A percentile compares a stretch with the other conserved stretches of the same genome.
Conservation (phyloP, 2,113 vertebrate genomes). For the Xenus cinereus region DNA sequence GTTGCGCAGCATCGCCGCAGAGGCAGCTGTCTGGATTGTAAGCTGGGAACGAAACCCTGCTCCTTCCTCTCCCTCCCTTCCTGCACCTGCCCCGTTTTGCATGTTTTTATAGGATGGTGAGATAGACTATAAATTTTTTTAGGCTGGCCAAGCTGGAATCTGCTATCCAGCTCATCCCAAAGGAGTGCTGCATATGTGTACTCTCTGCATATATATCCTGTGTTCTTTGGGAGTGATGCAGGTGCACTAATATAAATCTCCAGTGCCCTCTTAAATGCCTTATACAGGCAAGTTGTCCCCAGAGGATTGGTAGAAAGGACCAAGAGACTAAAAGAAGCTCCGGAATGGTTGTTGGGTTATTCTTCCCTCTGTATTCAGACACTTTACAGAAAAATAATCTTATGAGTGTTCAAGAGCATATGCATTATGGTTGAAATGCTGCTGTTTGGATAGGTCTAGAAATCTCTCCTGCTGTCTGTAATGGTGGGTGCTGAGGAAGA, state of each 20-base stretch:
- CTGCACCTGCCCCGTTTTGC: not conserved
- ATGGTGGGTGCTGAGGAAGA: not conserved
- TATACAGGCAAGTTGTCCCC: not conserved
- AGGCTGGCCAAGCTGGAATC: not conserved
- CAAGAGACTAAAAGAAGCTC: not conserved
- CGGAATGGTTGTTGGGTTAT: not conserved
- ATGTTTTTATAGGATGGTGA: not conserved
- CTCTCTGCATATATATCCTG: not conserved
- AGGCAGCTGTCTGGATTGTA: not conserved
- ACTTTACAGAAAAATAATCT: not conserved
- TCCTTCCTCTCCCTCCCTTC: not conserved
- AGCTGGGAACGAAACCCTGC: not conserved
- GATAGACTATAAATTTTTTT: not conserved
- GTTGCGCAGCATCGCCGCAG: rapidly evolving
- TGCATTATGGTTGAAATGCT: not conserved
- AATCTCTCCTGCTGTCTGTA: not conserved
- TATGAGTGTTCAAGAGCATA: not conserved
- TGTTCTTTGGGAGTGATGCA: not conserved
- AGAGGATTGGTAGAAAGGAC: not conserved
- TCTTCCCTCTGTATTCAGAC: not conserved
- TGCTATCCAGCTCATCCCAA: not conserved
- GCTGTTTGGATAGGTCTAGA: not conserved
- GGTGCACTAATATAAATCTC: not conserved
- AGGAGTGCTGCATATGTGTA: not conserved
- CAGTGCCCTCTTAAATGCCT: not conserved